Base-by-base conservation (phyloP, 1,140 invertebrate species). In the Gryon sp. region DNA sequence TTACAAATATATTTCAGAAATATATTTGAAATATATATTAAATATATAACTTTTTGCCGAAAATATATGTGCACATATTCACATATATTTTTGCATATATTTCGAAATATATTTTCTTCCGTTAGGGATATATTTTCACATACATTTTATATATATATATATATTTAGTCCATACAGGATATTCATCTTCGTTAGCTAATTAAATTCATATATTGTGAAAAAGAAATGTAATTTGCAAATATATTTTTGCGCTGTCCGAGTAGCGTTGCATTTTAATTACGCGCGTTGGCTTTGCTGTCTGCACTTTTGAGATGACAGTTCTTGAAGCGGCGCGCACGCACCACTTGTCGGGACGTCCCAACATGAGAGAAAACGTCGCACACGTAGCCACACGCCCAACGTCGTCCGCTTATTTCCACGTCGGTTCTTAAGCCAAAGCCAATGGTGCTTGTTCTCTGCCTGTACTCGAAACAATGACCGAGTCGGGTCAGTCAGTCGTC, bases 331-430 rank as follows among this genome's bases (percentile, higher is more conserved):
- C 32, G n/a, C n/a, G 40, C 60, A 66, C 52, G 60, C 70, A 74
- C 53, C 38, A 60, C 70, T 66, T 74, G 26, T 46, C 18, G 36
- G 28, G 45, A 36, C 26, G 57, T 40, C 48, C 18, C 28, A 7
- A 6, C 57, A 36, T 57, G 57, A 48, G 55, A 41, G 55, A 53
- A 52, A 66, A 68, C 34, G 32, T 40, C 36, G 55, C 48, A 53
- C 72, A 68, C 72, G 72, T 62, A 68, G 62, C 34, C 62, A 32
- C 46, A 65, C 70, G 65, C 32, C 22, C 45, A 18, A 59, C 34
- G 16, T 52, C 66, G 40, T 50, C 36, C 60, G 36, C 55, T 74
- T 34, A 41, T 38, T 66, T 46, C 36, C 45, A 16, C 53, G 14
- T 16, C 15, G n/a, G n/a, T 48, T 50, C 14, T 11, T 55, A 12